Evolutionary conservation across 1,140 invertebrate species (phyloP).

Genomic region (Manduca sexta): DNA sequence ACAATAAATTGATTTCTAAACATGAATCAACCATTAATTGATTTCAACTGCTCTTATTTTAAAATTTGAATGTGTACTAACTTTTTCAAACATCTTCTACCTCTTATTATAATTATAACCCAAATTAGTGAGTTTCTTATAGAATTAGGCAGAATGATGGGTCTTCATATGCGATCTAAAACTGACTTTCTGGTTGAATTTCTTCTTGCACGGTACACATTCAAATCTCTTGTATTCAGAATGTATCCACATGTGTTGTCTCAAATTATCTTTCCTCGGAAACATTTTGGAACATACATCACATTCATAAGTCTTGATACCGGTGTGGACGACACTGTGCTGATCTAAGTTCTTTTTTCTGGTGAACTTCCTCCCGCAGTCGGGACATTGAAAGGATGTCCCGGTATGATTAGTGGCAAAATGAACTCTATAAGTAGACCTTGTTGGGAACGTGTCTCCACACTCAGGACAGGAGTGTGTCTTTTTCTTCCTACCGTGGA

Average conservation of each 20-base stretch:
- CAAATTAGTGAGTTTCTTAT: no score
- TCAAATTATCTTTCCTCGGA: conserved; percentile 6
- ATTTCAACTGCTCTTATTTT: no score
- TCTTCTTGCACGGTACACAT: no score
- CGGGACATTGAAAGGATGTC: neutral
- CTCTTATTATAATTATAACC: no score
- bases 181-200: conserved; percentile 60
- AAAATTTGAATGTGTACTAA: no score
- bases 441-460: neutral
- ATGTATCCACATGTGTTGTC: conserved; percentile 52
- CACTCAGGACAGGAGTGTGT: neutral
- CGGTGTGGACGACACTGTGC: conserved; percentile 56
- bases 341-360: conserved; percentile 23
- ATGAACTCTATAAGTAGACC: neutral
- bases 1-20: no score
- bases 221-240: conserved; percentile 73
- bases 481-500: conserved; percentile 2
- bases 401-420: neutral
- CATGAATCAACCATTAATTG: no score
- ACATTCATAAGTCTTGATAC: conserved; percentile 56
- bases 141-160: conserved; percentile 14
- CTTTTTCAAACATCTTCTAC: no score
- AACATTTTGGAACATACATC: no score
- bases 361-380: neutral
- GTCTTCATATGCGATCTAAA: conserved; percentile 11